A percentile compares a stretch with the other conserved stretches of the same genome.
Conservation (phyloP, 2,113 vertebrate species). For the Dermatemys mawii region DNA sequence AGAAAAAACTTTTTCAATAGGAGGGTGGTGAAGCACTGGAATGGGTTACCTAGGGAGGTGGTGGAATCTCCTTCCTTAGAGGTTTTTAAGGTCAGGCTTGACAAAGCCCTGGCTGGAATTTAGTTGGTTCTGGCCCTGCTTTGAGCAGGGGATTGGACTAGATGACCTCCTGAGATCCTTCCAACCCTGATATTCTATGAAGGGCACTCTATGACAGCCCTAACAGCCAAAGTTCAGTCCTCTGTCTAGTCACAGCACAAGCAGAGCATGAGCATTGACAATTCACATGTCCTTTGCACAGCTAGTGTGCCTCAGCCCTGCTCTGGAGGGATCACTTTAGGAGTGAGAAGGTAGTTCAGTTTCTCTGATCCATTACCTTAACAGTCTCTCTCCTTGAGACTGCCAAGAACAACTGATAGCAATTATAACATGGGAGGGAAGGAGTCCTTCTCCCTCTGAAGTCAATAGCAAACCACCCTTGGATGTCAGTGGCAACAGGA, state of each 20-base stretch:
- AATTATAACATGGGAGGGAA: conserved; percentile 31
- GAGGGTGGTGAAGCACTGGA: no score
- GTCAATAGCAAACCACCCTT: conserved; percentile 48
- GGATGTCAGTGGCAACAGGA: conserved; percentile 4
- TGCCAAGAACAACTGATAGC: conserved; percentile 42
- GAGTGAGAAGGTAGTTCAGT: rapidly evolving
- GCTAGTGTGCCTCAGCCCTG: rapidly evolving
- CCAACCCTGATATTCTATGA: no score
- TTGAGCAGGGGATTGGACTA: no score
- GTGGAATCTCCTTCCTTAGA: no score
- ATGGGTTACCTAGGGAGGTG: no score
- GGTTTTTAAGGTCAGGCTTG: no score
- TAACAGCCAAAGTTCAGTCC: background rate
- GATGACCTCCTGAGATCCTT: no score
- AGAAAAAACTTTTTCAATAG: no score
- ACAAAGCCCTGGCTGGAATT: no score
- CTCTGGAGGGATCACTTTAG: rapidly evolving
- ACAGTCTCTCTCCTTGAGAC: background rate
- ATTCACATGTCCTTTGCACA: rapidly evolving
- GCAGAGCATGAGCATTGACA: background rate
- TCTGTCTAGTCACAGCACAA: rapidly evolving
- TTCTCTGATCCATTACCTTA: background rate
- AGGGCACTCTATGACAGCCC: background rate
- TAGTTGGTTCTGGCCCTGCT: no score
- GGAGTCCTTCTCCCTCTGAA: conserved; percentile 50